Conservation (phyloP, 1,140 invertebrate genomes). For the Bicyclus anynana region DNA sequence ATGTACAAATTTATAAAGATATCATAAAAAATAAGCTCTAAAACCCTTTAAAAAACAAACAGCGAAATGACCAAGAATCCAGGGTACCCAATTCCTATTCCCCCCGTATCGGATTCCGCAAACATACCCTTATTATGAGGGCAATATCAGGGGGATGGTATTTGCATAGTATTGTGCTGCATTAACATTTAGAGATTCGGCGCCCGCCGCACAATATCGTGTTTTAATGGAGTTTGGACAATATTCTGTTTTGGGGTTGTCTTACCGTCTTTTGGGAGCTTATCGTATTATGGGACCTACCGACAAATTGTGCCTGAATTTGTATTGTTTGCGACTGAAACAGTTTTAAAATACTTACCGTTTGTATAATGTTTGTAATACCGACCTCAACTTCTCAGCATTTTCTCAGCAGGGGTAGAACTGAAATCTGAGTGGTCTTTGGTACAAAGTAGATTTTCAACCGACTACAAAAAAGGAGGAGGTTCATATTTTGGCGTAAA, state of each 20-base stretch:
- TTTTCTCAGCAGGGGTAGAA: too few relatives aligned
- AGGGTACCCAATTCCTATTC: not conserved
- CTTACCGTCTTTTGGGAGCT: conserved; percentile 1
- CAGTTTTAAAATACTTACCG: not conserved
- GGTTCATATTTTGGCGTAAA: too few relatives aligned
- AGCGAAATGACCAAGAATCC: not conserved
- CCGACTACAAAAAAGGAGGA: too few relatives aligned
- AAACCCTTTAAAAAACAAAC: not conserved
- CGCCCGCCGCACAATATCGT: conserved; percentile 1
- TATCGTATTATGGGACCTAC: not conserved
- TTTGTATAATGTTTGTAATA: too few relatives aligned
- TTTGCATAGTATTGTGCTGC: conserved; percentile 21
- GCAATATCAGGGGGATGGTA: conserved; percentile 12
- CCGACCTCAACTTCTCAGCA: too few relatives aligned
- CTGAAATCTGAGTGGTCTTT: too few relatives aligned
- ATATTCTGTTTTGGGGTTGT: conserved; percentile 4
- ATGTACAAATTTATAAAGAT: too few relatives aligned
- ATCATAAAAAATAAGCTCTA: too few relatives aligned
- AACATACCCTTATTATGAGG: conserved; percentile 10
- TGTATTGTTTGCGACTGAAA: not conserved
- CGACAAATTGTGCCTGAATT: not conserved
- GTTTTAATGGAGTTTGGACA: conserved; percentile 11
- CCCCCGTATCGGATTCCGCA: conserved; percentile 1
- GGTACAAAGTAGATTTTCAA: too few relatives aligned
- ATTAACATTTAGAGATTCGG: conserved; percentile 19